phyloP scores from a whole-genome alignment of 2,797 vertebrate genomes.

The Tachyglossus aculeatus region DNA sequence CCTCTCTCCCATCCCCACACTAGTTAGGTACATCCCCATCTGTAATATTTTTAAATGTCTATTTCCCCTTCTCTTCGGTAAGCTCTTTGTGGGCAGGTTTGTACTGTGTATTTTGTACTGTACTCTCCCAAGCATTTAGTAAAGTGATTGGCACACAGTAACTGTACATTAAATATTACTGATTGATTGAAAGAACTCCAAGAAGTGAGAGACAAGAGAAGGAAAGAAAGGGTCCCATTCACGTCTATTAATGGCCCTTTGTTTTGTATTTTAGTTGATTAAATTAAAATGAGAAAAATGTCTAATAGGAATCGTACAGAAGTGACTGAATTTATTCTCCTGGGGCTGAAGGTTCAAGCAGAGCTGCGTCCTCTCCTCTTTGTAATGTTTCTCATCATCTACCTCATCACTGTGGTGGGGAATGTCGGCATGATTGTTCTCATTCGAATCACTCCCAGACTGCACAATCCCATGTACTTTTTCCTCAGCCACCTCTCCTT shows the following conservation, averaged over 20 bases:
- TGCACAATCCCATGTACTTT: conserved; percentile 55
- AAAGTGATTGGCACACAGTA: neutral
- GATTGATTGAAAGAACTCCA: neutral
- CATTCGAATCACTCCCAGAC: conserved; percentile 16
- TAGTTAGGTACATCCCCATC: too few relatives aligned
- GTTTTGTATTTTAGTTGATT: neutral
- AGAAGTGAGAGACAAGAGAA: neutral
- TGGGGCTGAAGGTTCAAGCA: conserved; percentile 33
- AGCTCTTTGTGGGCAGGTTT: too few relatives aligned
- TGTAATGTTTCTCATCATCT: conserved; percentile 32
- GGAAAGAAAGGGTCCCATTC: neutral
- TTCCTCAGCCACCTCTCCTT: conserved; percentile 53
- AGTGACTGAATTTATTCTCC: conserved; percentile 43
- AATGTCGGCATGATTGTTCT: conserved; percentile 38
- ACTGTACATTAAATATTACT: neutral
- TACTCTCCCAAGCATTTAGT: neutral
- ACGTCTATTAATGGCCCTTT: neutral
- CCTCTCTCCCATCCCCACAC: too few relatives aligned
- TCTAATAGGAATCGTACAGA: conserved; percentile 13
- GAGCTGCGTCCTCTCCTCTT: conserved; percentile 22
- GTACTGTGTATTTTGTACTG: too few relatives aligned
- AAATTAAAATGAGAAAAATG: neutral
- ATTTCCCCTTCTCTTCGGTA: too few relatives aligned
- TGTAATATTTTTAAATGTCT: too few relatives aligned
- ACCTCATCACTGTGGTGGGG: conserved; percentile 22